phyloP scores from a whole-genome alignment of 2,888 invertebrate species.

The Lepidonotus clava region DNA sequence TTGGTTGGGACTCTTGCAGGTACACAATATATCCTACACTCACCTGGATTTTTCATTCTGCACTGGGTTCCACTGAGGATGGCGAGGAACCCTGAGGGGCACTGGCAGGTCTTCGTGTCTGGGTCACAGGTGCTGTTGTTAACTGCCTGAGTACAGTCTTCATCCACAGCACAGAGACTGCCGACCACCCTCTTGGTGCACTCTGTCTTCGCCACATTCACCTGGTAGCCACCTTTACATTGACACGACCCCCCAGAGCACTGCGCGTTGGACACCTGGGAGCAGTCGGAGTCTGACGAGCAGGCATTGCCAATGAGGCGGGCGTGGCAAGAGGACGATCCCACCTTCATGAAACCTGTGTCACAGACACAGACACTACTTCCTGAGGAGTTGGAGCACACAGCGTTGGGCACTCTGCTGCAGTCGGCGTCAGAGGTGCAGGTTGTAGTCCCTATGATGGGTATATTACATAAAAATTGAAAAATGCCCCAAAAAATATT shows the following conservation, averaged over 20 bases:
- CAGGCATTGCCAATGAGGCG: neutral
- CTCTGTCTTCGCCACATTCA: neutral
- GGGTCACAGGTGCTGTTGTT: constrained; percentile 12
- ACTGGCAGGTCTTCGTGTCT: neutral
- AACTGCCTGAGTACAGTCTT: neutral
- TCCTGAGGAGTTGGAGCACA: neutral
- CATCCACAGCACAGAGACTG: neutral
- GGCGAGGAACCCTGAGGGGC: neutral
- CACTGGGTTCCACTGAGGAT: constrained; percentile 12
- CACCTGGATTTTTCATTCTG: neutral
- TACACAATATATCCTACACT: no score
- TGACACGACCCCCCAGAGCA: neutral
- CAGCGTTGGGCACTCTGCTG: neutral
- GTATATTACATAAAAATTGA: no score
- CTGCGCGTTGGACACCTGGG: neutral
- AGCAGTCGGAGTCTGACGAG: neutral
- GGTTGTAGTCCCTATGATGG: neutral
- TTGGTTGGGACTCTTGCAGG: no score
- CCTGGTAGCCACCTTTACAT: neutral
- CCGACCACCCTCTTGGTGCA: neutral
- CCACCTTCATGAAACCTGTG: neutral
- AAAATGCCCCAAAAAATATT: no score
- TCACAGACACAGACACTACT: neutral
- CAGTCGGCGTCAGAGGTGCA: neutral
- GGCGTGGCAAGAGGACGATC: neutral